Conservation (phyloP, 1,140 invertebrate genomes). For the Schmidtea mediterranea region DNA sequence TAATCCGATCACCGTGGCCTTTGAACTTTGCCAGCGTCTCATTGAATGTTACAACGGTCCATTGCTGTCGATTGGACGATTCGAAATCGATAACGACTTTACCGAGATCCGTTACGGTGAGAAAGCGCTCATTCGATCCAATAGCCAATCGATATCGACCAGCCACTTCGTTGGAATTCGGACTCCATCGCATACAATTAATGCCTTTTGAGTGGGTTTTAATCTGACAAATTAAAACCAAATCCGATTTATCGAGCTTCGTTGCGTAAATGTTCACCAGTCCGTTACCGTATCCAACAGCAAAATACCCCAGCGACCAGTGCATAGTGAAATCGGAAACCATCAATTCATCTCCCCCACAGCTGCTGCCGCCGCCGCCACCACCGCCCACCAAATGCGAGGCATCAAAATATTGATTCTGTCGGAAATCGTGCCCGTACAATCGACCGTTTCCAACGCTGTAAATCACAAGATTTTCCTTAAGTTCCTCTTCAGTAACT, state of each 20-base stretch:
- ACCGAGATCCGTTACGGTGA: slow-evolving; percentile 33
- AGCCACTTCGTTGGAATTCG: slow-evolving; percentile 31
- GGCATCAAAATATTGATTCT: too few relatives aligned
- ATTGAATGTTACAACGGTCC: slow-evolving; percentile 10
- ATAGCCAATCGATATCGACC: slow-evolving; percentile 40
- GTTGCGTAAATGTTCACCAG: too few relatives aligned
- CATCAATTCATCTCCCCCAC: too few relatives aligned
- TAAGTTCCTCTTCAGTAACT: too few relatives aligned
- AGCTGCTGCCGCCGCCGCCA: too few relatives aligned
- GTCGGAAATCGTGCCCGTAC: too few relatives aligned
- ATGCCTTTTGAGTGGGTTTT: slow-evolving; percentile 34
- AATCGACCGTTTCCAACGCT: too few relatives aligned
- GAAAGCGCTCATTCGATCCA: slow-evolving; percentile 29
- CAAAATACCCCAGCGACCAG: too few relatives aligned
- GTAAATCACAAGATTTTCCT: too few relatives aligned
- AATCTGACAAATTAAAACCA: slow-evolving; percentile 18
- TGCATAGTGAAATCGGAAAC: too few relatives aligned
- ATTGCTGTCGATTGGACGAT: slow-evolving; percentile 5
- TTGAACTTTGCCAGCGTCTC: slow-evolving; percentile 26
- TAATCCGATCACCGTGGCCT: slow-evolving; percentile 34
- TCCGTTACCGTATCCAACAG: too few relatives aligned
- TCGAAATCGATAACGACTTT: neutral
- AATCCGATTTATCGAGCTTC: slow-evolving; percentile 10
- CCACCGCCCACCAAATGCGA: too few relatives aligned
- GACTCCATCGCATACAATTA: slow-evolving; percentile 41